A percentile compares a stretch with the other conserved stretches of the same genome.
Conservation (phyloP, 2,888 invertebrate genomes). For the Tupiocoris notatus region DNA sequence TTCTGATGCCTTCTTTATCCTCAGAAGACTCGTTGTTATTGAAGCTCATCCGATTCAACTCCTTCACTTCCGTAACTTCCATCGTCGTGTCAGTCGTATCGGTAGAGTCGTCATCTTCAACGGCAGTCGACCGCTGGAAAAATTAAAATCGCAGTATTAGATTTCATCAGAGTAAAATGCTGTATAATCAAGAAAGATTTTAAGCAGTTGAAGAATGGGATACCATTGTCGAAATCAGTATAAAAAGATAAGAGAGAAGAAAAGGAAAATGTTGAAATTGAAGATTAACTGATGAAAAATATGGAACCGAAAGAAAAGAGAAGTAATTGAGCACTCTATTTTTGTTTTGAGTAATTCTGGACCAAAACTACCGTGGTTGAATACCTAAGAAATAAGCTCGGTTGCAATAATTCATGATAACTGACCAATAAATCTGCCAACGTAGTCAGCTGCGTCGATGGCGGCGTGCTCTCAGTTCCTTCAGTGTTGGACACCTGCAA, state of each 20-base stretch:
- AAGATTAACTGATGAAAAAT: too few relatives aligned
- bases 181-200: neutral
- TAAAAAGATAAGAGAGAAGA: too few relatives aligned
- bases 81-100: neutral
- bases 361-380: too few relatives aligned
- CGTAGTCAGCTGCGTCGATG: neutral
- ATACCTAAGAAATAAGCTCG: too few relatives aligned
- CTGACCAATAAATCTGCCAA: neutral
- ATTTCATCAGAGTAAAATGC: neutral
- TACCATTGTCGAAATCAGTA: too few relatives aligned
- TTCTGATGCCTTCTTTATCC: neutral
- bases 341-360: too few relatives aligned
- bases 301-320: too few relatives aligned
- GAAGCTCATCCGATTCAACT: neutral
- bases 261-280: too few relatives aligned
- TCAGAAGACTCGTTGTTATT: neutral
- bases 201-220: too few relatives aligned
- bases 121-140: conserved; percentile 18
- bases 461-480: conserved; percentile 10
- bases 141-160: neutral
- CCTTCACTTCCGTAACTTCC: neutral
- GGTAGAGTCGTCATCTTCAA: neutral
- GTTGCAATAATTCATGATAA: too few relatives aligned
- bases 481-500: conserved; percentile 22
- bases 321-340: too few relatives aligned